Percentiles rank a stretch among this genome's conserved stretches.
These are phyloP conservation scores for Emydura subglobosa DNA, from an alignment of 2,113 vertebrate species.

Conservation along the genomic window DNA sequence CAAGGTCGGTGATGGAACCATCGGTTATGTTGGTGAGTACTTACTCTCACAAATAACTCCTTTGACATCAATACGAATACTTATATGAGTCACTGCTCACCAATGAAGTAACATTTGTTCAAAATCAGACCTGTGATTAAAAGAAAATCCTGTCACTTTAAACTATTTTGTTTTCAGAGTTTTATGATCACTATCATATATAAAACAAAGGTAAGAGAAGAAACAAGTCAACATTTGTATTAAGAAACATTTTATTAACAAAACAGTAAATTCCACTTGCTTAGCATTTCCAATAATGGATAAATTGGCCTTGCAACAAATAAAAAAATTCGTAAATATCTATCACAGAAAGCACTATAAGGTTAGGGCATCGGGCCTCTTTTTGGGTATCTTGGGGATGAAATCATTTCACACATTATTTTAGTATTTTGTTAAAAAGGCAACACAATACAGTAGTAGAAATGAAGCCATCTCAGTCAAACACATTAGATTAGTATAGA, in stretches of 20 bases:
- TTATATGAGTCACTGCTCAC: neutral
- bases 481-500: slow-evolving; percentile 81
- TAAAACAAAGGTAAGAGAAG: slow-evolving; percentile 38
- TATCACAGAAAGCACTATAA: slow-evolving; percentile 88
- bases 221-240: slow-evolving; percentile 80
- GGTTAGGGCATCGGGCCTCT: slow-evolving; percentile 80
- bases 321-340: slow-evolving; percentile 84
- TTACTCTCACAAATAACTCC: neutral
- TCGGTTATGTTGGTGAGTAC: neutral
- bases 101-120: neutral
- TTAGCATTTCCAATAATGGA: slow-evolving; percentile 92
- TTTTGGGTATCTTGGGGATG: slow-evolving; percentile 78
- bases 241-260: slow-evolving; percentile 94
- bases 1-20: neutral
- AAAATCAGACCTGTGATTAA: neutral
- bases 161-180: neutral
- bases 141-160: neutral
- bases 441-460: slow-evolving; percentile 86
- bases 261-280: slow-evolving; percentile 92
- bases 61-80: neutral
- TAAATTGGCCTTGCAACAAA: slow-evolving; percentile 91
- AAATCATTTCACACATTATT: slow-evolving; percentile 81
- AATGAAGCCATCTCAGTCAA: slow-evolving; percentile 84
- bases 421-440: slow-evolving; percentile 83
- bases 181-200: neutral